phyloP scores from a whole-genome alignment of 2,888 invertebrate genomes.

The Zygogramma bicolorata region DNA sequence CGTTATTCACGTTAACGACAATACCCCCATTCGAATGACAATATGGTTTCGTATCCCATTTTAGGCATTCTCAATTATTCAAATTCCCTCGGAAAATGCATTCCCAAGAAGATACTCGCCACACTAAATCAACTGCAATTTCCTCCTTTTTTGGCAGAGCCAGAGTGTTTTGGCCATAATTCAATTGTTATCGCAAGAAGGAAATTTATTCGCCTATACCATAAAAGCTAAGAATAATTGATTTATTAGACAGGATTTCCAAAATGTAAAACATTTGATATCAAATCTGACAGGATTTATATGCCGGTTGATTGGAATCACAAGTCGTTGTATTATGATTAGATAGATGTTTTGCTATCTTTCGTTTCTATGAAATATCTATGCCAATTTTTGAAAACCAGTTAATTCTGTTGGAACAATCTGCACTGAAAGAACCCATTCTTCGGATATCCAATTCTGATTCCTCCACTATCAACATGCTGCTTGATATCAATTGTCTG shows the following conservation, averaged over 20 bases:
- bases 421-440: no score
- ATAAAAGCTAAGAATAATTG: conserved; percentile 20
- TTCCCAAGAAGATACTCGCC: conserved; percentile 28
- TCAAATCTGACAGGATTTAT: not conserved
- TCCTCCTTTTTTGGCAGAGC: conserved; percentile 28
- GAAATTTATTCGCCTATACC: conserved; percentile 27
- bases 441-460: no score
- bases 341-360: no score
- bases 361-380: no score
- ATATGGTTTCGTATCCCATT: conserved; percentile 22
- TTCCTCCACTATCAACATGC: no score
- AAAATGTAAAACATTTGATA: not conserved
- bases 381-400: no score
- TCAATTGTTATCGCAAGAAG: conserved; percentile 35
- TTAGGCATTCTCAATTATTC: conserved; percentile 29
- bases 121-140: conserved; percentile 36
- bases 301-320: no score
- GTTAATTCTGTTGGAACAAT: no score
- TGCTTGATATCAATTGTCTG: no score
- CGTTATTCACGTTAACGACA: not conserved
- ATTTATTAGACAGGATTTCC: not conserved
- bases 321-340: no score
- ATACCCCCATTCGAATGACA: conserved; percentile 13
- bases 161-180: conserved; percentile 35
- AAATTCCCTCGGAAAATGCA: conserved; percentile 30